Conservation (phyloP, 2,888 invertebrate genomes). For the Heliconius hortense region DNA sequence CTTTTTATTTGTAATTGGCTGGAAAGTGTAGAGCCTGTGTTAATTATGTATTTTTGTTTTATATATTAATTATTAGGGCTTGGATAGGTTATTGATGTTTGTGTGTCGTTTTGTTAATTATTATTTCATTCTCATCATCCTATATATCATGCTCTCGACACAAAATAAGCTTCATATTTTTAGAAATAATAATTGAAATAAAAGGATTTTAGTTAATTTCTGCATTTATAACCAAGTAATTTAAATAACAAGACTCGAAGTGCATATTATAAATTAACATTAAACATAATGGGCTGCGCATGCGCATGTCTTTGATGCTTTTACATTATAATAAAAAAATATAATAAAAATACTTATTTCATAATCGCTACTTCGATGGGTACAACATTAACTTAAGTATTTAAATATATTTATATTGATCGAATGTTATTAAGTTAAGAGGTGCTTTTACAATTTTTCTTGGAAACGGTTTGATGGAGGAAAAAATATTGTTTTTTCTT, state of each 20-base stretch:
- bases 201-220: neutral
- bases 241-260: constrained; percentile 8
- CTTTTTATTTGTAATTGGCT: constrained; percentile 58
- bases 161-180: neutral
- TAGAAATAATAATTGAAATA: constrained; percentile 1
- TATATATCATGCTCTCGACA: neutral
- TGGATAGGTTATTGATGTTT: neutral
- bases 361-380: constrained; percentile 8
- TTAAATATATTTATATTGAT: constrained; percentile 3
- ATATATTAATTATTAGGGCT: constrained; percentile 21
- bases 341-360: constrained; percentile 24
- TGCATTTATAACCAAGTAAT: constrained; percentile 1
- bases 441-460: neutral
- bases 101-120: constrained; percentile 2
- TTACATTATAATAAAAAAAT: constrained; percentile 21
- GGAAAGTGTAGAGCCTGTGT: constrained; percentile 53
- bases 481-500: neutral
- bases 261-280: constrained; percentile 20
- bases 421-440: neutral
- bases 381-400: constrained; percentile 8
- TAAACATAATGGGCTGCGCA: constrained; percentile 9
- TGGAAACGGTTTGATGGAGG: neutral
- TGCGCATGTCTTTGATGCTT: constrained; percentile 21
- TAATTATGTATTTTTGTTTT: constrained; percentile 28
- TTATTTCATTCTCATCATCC: neutral